Evolutionary conservation across 2,888 invertebrate genomes (phyloP).

Genomic region (Eristalis intricaria): DNA sequence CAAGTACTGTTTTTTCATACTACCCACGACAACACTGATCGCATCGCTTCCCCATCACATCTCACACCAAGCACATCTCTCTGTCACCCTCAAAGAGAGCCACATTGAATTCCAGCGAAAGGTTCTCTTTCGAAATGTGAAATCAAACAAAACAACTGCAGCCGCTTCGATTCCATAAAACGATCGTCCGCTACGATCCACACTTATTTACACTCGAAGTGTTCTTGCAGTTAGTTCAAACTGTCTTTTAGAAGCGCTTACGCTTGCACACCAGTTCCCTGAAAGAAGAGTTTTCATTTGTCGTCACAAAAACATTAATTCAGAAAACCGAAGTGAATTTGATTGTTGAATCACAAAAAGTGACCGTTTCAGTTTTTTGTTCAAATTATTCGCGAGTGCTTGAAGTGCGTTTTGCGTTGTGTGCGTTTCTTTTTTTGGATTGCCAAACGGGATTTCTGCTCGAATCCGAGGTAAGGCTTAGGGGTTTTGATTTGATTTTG

Average conservation of each 20-base stretch:
- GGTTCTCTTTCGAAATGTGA: neutral
- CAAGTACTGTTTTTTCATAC: too few relatives aligned
- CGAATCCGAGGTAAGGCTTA: neutral
- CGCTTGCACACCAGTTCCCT: neutral
- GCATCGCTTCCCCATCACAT: neutral
- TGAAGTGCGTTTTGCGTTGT: neutral
- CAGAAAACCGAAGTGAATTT: neutral
- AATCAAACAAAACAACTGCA: neutral
- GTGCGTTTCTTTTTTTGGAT: neutral
- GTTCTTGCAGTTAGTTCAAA: slow-evolving; percentile 28
- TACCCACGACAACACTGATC: neutral
- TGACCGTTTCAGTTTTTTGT: slow-evolving; percentile 13
- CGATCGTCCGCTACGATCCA: slow-evolving; percentile 45
- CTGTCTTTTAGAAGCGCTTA: neutral
- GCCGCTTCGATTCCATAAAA: slow-evolving; percentile 33
- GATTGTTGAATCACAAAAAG: neutral
- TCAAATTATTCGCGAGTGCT: slow-evolving; percentile 4
- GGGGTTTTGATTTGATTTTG: neutral
- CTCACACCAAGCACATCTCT: neutral
- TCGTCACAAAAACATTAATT: neutral
- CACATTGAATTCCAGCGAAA: neutral
- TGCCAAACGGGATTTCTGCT: neutral
- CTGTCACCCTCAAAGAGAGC: neutral
- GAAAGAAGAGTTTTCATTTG: neutral
- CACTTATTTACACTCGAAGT: slow-evolving; percentile 57